These are phyloP conservation scores for Palaemon carinicauda DNA, from an alignment of 1,140 invertebrate species.

Conservation along the genomic window DNA sequence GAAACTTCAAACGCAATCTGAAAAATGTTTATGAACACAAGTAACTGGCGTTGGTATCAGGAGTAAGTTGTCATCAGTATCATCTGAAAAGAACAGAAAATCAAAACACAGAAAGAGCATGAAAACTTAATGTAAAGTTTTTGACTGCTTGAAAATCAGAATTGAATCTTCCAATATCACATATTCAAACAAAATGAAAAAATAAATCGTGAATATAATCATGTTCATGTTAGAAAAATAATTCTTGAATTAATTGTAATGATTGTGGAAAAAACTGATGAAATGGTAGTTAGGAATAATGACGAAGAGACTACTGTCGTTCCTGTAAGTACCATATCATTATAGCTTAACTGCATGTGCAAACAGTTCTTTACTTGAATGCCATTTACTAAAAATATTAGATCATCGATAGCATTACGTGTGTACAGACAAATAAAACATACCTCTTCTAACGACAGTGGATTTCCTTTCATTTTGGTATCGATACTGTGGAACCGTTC, in stretches of 20 bases:
- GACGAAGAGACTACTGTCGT: too few species aligned
- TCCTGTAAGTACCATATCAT: too few species aligned
- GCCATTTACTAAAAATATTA: too few species aligned
- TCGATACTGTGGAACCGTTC: slow-evolving; percentile 77
- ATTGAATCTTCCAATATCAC: too few species aligned
- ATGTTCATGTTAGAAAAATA: too few species aligned
- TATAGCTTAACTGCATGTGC: not conserved
- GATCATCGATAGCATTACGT: too few species aligned
- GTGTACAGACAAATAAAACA: slow-evolving; percentile 54
- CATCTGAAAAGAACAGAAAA: slow-evolving; percentile 68
- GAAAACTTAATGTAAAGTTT: not conserved
- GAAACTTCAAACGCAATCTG: not conserved
- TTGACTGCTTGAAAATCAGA: too few species aligned
- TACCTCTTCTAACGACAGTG: slow-evolving; percentile 78
- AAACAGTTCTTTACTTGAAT: not conserved
- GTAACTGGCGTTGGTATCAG: slow-evolving; percentile 65
- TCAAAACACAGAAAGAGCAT: not conserved
- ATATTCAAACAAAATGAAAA: too few species aligned
- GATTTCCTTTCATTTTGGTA: slow-evolving; percentile 78
- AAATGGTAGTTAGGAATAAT: too few species aligned
- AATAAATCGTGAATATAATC: not conserved
- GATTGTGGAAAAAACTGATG: too few species aligned
- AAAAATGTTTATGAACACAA: too few species aligned
- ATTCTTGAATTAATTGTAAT: too few species aligned
- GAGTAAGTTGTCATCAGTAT: slow-evolving; percentile 78